Conservation (phyloP, 1,140 invertebrate species). For the Hermetia illucens region DNA sequence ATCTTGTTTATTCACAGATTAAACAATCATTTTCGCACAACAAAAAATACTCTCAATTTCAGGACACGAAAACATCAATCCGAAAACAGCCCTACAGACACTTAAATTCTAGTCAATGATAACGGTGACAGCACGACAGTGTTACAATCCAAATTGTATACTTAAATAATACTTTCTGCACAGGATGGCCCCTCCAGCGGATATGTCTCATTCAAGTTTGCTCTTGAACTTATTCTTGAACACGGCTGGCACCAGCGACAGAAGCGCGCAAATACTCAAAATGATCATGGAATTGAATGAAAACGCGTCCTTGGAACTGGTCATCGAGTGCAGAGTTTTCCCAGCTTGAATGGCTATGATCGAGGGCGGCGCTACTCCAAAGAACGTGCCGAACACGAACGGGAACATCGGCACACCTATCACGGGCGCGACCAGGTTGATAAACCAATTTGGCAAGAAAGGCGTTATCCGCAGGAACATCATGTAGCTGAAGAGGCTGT, state of each 20-base stretch:
- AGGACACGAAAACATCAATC: no score
- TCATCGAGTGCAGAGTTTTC: slow-evolving; percentile 84
- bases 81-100: no score
- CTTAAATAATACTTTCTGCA: no score
- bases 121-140: no score
- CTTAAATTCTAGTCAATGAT: no score
- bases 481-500: slow-evolving; percentile 91
- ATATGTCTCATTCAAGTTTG: slow-evolving; percentile 58
- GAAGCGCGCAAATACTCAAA: slow-evolving; percentile 56
- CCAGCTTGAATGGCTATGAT: slow-evolving; percentile 96
- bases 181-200: no score
- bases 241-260: slow-evolving; percentile 83
- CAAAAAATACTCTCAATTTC: no score
- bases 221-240: slow-evolving; percentile 70
- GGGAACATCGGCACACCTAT: slow-evolving; percentile 86
- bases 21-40: no score
- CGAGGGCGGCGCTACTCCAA: slow-evolving; percentile 94
- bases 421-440: slow-evolving; percentile 93
- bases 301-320: slow-evolving; percentile 77
- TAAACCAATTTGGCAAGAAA: slow-evolving; percentile 99
- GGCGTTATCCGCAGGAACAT: slow-evolving; percentile 95
- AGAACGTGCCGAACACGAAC: slow-evolving; percentile 87
- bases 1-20: no score
- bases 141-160: no score
- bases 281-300: slow-evolving; percentile 76